Conservation (phyloP, 2,113 vertebrate genomes). For the Malurus alboscapulatus region DNA sequence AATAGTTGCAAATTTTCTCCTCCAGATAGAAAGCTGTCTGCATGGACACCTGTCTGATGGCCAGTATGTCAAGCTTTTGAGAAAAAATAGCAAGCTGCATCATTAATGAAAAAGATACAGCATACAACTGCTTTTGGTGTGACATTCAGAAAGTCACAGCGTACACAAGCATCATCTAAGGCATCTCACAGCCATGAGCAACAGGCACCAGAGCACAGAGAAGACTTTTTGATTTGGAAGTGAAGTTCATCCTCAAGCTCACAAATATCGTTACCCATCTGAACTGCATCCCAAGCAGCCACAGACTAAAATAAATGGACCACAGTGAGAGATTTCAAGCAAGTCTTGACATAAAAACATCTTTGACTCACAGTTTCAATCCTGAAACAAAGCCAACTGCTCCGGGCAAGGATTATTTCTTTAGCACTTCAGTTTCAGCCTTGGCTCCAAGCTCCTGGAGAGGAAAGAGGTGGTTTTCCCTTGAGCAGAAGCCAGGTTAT, state of each 20-base stretch:
- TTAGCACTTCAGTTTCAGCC: conserved; percentile 22
- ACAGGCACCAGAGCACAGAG: background rate
- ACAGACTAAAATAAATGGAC: conserved; percentile 16
- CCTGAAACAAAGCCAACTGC: conserved; percentile 16
- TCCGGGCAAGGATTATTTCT: conserved; percentile 23
- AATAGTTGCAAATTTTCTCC: background rate
- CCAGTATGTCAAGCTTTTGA: background rate
- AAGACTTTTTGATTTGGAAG: background rate
- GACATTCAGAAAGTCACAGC: background rate
- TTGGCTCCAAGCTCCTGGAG: background rate
- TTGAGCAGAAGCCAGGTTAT: background rate
- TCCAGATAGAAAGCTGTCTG: background rate
- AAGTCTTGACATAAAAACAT: conserved; percentile 29
- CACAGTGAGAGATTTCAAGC: conserved; percentile 14
- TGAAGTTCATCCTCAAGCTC: background rate
- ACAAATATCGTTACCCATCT: background rate
- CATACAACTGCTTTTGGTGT: background rate
- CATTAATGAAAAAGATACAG: background rate
- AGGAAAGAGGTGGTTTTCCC: background rate
- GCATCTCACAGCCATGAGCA: background rate
- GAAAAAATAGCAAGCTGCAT: background rate
- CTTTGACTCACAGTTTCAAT: conserved; percentile 23
- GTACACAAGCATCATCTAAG: background rate
- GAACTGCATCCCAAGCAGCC: background rate
- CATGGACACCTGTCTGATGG: background rate